Evolutionary conservation across 1,140 invertebrate genomes (phyloP), one percentile per base, ranked within the genome.

Genomic region (Drosophila ironensis): DNA sequence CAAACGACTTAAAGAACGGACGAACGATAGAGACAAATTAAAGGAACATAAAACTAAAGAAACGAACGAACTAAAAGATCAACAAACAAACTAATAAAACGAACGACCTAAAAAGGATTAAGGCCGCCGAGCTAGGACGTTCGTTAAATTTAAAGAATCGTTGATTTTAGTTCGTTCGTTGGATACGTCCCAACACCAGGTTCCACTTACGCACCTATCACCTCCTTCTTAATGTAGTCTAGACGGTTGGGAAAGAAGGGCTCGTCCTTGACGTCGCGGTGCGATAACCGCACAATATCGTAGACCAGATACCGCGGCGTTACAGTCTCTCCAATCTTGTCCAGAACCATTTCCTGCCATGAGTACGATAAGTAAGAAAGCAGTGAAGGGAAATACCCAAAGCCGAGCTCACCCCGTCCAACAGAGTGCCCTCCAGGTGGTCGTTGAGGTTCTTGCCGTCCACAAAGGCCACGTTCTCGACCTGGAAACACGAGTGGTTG

Each of bases 231-330:
- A 41, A 99, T 98, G 78, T 94, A 96, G 5, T 91, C 89, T 41
- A 96, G 90, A 44, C 98, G 93, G 2, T 93, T 91, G 0, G 95
- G 94, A 90, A 95, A 95, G 84, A 97, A 96, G 7, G 92, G 91
- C 59, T 92, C 92, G 69, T 95, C 93, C 1, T 94, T 94, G 4
- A 99, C 94, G 76, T 98, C 94, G 46, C 93, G 91, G 1, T 93
- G 93, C 73, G 97, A 94, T 80, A 96, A 96, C 87, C 93, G 94
- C 5, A 99, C 93, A 30, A 99, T 95, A 88, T 99, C 99, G 86
- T 99, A 99, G 4, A 97, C 96, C 28, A 99, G 92, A 90, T 97
- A 99, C 38, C 98, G 92, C 0, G 97, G 97, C 68, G 95, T 94
- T 22, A 93, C 91, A 71, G 92, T 91, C 0, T 93, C 95, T 14